Evolutionary conservation across 2,113 vertebrate species (phyloP), one percentile per base, ranked within the genome.

Genomic region (Nestor notabilis): DNA sequence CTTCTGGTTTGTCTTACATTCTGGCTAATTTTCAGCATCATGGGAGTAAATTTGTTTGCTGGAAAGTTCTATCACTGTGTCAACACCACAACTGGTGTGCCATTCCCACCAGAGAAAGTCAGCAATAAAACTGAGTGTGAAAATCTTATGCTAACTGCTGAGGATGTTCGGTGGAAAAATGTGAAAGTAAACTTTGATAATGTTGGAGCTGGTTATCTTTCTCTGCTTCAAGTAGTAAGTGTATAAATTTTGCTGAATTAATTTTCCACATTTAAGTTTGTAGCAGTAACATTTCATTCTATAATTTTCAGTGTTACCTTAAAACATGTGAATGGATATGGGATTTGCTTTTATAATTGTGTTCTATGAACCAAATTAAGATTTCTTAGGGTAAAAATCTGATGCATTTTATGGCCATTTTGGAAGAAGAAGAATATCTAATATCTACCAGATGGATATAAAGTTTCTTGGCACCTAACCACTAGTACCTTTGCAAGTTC

Each of bases 11-110:
- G 99, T 96, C 99, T 99, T 84, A 99, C 99, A 93, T 99, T 99
- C 98, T 99, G 99, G 99, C 99, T 99, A 44, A 99, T 99, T 98
- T 99, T 99, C 98, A 99, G 99, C 95, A 99, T 99, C 91, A 99
- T 99, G 99, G 99, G 99, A 58, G 99, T 99, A 76, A 99, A 99
- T 97, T 91, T 99, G 74, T 99, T 99, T 98, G 99, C 99, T 55
- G 99, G 99, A 39, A 99, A 98, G 85, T 99, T 98, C 97, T 97
- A 97, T 88, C 52, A 70, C 71, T 99, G 99, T 97, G 31, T 99
- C 68, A 99, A 99, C 91, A 95, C 7, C n/a, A 98, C 97, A 46
- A 79, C 70, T 25, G 90, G 89, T 11, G 0, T 16, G 13, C 23
- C 0, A 1, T 70, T 99, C 31, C 0, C 1, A 47, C 1, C 17